Conservation (phyloP, 1,140 invertebrate genomes). For the Schlechtendalia chinensis region DNA sequence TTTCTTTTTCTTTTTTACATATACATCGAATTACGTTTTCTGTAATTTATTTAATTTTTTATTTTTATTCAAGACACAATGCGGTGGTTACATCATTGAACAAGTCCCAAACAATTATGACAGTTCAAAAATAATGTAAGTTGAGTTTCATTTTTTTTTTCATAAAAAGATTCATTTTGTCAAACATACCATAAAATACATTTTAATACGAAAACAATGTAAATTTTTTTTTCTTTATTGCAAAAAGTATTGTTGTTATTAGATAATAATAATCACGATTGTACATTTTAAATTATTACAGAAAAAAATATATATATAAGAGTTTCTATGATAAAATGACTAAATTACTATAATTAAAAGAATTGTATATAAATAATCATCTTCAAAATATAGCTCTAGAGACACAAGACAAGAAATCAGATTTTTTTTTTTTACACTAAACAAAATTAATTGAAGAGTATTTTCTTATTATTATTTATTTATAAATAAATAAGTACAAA, state of each 20-base stretch:
- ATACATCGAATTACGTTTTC: not conserved
- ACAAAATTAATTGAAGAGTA: constrained; percentile 11
- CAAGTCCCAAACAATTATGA: constrained; percentile 34
- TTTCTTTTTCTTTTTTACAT: too few species aligned
- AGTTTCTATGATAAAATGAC: constrained; percentile 15
- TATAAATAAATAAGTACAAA: constrained; percentile 6
- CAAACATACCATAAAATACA: not conserved
- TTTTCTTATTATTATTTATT: too few species aligned
- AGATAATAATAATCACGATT: constrained; percentile 15
- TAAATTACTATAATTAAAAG: constrained; percentile 16
- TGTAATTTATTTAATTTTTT: not conserved
- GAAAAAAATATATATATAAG: constrained; percentile 10
- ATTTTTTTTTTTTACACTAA: not conserved
- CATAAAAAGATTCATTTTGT: not conserved
- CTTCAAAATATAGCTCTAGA: constrained; percentile 16
- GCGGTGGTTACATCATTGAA: constrained; percentile 14
- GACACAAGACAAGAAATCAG: constrained; percentile 7
- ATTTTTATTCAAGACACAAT: not conserved
- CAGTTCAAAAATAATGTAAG: constrained; percentile 32
- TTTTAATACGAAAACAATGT: not conserved
- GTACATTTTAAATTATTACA: constrained; percentile 21
- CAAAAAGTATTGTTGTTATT: constrained; percentile 30
- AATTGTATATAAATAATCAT: constrained; percentile 14
- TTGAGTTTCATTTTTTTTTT: not conserved
- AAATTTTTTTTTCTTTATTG: constrained; percentile 17